A percentile compares a stretch with the other conserved stretches of the same genome.
These are phyloP conservation scores for Reticulitermes speratus DNA, from an alignment of 1,140 invertebrate genomes.

Conservation along the genomic window DNA sequence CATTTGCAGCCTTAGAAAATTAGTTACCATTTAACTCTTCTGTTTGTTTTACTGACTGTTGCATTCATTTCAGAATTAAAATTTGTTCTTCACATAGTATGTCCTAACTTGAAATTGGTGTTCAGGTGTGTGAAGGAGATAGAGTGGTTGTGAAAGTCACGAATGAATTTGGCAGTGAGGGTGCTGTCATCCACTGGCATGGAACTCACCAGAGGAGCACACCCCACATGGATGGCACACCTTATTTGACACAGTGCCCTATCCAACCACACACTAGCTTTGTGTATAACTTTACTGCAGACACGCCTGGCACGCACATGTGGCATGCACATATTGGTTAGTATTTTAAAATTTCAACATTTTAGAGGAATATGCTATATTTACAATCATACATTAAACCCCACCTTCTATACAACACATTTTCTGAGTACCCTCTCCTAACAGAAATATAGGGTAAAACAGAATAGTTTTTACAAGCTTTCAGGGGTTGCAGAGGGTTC, in stretches of 20 bases:
- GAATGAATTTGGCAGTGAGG: constrained; percentile 53
- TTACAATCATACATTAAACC: no score
- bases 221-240: constrained; percentile 64
- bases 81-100: no score
- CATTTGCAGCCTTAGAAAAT: no score
- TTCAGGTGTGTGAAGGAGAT: constrained; percentile 61
- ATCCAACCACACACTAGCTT: constrained; percentile 57
- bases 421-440: no score
- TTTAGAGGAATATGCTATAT: background rate
- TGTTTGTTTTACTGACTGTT: no score
- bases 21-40: no score
- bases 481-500: no score
- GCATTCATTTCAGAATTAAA: no score
- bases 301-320: constrained; percentile 60
- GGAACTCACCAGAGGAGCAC: constrained; percentile 51
- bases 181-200: constrained; percentile 56
- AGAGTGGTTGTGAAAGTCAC: constrained; percentile 56
- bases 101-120: background rate
- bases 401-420: no score
- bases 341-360: constrained; percentile 27
- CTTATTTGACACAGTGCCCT: constrained; percentile 69
- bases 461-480: no score
- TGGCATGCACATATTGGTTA: constrained; percentile 67
- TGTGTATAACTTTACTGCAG: constrained; percentile 55
- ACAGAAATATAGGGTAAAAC: no score